Conservation (phyloP, 2,888 invertebrate species). For the Melieria omissa region DNA sequence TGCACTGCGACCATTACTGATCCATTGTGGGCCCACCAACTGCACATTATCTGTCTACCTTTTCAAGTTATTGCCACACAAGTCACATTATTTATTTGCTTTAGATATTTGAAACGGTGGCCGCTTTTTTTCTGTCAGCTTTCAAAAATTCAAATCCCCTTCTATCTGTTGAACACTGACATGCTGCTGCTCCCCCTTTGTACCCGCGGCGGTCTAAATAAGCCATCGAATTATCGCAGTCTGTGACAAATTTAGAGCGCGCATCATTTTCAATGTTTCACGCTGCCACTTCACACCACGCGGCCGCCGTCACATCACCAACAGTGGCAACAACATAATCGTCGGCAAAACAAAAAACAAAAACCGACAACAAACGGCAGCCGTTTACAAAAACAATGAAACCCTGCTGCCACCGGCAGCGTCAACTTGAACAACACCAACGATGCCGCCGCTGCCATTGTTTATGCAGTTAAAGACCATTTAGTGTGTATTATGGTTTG, state of each 20-base stretch:
- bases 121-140: neutral
- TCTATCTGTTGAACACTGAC: too few relatives aligned
- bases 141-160: neutral
- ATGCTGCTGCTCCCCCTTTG: too few relatives aligned
- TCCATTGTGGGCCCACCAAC: too few relatives aligned
- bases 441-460: slow-evolving; percentile 5
- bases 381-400: neutral
- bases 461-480: slow-evolving; percentile 29
- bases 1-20: too few relatives aligned
- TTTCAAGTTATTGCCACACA: too few relatives aligned
- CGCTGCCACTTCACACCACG: neutral
- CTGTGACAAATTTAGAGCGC: slow-evolving; percentile 38
- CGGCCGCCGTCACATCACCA: slow-evolving; percentile 5
- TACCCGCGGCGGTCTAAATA: slow-evolving; percentile 8
- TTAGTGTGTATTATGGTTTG: slow-evolving; percentile 12
- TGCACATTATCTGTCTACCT: too few relatives aligned
- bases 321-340: neutral
- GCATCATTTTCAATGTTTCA: slow-evolving; percentile 23
- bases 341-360: neutral
- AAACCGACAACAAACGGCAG: slow-evolving; percentile 1
- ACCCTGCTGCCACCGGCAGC: neutral
- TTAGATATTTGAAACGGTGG: too few relatives aligned
- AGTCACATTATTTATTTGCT: too few relatives aligned
- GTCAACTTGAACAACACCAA: neutral
- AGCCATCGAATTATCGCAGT: slow-evolving; percentile 38